Evolutionary conservation across 2,888 invertebrate genomes (phyloP), one percentile per base, ranked within the genome.

Genomic region (Lottia gigantea): DNA sequence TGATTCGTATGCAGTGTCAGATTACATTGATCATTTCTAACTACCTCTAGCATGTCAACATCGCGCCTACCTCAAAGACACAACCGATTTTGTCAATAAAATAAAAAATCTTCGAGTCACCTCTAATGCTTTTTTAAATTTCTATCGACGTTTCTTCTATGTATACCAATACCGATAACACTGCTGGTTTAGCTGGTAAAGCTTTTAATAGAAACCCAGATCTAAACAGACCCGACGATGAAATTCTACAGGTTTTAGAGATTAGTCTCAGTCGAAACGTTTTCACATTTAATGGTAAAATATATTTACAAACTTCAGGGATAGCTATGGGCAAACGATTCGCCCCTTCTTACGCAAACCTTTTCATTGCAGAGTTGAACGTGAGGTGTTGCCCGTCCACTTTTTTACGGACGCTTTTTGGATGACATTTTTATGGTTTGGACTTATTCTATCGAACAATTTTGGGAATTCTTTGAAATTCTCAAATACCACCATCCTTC

Each of bases 361-460:
- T 55, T 55, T 55, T n/a, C 19, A 55, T 55, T n/a, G 3, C 16
- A 55, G 49, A 55, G 19, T 55, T n/a, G 49, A n/a, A 55, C n/a
- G 49, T 19, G 49, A 55, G 19, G n/a, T 55, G 6, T 55, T 55
- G n/a, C 49, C 49, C n/a, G n/a, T 55, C 49, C 49, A 55, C 7
- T 7, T 55, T 55, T 55, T 55, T 55, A 55, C 12, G 49, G 49
- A 55, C n/a, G 49, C 4, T 55, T 55, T 19, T 19, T 55, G n/a
- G 49, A 55, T 55, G 49, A 55, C n/a, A 55, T 55, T 8, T n/a
- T 55, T n/a, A 19, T 55, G 19, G 16, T 55, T 55, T 55, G 49
- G 49, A n/a, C 49, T 19, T 19, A 55, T 12, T 55, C 49, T 11
- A 19, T 55, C 2, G 49, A 55, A 11, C 16, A 55, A 3, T 55